Evolutionary conservation across 2,797 vertebrate species (phyloP), one percentile per base, ranked within the genome.

Genomic region (Chloroceryle amazona): DNA sequence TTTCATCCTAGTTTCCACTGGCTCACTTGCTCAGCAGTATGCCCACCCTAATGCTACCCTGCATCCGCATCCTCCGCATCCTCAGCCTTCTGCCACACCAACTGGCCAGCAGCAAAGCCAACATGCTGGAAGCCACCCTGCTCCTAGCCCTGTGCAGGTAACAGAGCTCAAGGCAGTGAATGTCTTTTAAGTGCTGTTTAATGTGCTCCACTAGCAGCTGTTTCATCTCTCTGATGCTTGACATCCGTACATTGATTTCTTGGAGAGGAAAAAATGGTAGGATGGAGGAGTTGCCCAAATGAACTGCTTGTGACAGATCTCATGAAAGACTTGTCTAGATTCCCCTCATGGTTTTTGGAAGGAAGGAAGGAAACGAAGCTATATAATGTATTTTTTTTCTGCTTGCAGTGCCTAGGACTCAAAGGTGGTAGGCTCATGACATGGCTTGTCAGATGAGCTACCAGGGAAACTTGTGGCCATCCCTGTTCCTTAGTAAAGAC

Each of bases 1-100:
- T 95, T 97, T 86, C 95, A 49, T 97, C 97, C 26, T 96, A 99
- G 99, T 99, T 98, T 99, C 99, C 93, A 98, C 98, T 81, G 99
- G 99, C 96, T 99, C 99, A 54, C 99, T 99, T 97, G 99, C 98
- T 96, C 99, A 99, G 98, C 99, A 99, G 98, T 99, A 99, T 95
- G 97, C 99, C 46, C 99, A 99, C 96, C 99, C 98, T 61, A 99
- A 97, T 73, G 99, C 99, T 90, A 98, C 99, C 83, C 98, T 99
- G 96, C 99, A 99, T 96, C 98, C 98, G 46, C 99, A 99, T 96
- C 98, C 98, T 31, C 99, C 99, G 54, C 99, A 99, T 97, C 99
- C 99, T 78, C 99, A 99, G 98, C 99, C 99, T 94, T 99, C 99
- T 78, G 99, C 99, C 83, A 99, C 99, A 3, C 99, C 99, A 47